phyloP scores from a whole-genome alignment of 2,113 vertebrate species.

The Merops nubicus region DNA sequence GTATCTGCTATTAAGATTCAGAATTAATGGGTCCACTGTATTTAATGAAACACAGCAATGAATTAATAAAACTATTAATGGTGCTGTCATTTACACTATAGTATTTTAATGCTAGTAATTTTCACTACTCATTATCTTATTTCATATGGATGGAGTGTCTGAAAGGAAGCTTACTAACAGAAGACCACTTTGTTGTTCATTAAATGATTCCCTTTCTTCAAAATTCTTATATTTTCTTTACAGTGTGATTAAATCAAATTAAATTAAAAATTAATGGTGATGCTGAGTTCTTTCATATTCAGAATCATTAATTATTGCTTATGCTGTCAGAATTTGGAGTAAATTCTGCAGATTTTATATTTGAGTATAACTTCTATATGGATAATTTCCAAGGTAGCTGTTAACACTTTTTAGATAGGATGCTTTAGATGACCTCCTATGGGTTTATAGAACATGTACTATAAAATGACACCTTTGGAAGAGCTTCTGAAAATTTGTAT shows the following conservation, averaged over 20 bases:
- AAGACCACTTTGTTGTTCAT: background rate
- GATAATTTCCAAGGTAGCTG: background rate
- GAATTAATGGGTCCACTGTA: background rate
- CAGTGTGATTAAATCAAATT: background rate
- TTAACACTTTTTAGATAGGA: background rate
- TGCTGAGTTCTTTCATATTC: background rate
- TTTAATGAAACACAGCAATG: background rate
- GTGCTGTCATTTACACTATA: background rate
- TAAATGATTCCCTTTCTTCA: background rate
- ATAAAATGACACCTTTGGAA: background rate
- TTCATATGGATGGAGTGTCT: background rate
- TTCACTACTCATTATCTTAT: background rate
- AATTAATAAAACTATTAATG: background rate
- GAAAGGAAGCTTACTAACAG: background rate
- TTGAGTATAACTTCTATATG: background rate
- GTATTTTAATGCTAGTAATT: background rate
- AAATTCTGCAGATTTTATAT: background rate
- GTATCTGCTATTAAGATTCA: background rate
- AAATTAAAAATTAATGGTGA: background rate
- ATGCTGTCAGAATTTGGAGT: background rate
- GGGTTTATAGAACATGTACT: background rate
- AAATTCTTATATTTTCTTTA: background rate
- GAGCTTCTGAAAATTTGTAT: background rate
- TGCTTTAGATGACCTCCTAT: accelerated
- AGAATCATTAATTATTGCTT: background rate